phyloP scores from a whole-genome alignment of 53 echinoderm and acorn worm genomes.

The Patiria pectinifera region DNA sequence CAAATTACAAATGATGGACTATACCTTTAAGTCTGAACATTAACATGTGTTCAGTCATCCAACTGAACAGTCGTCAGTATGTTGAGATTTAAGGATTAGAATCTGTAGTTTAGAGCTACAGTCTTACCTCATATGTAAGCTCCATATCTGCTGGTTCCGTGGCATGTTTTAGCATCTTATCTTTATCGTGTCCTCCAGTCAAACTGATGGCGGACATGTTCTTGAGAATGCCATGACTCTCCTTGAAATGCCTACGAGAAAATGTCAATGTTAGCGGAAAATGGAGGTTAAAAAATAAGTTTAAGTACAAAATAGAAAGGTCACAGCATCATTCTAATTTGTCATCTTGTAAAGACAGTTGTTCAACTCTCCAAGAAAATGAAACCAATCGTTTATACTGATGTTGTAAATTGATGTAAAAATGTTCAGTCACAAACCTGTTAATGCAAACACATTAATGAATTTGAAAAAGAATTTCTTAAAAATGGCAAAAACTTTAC shows the following conservation, averaged over 20 bases:
- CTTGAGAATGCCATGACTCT: constrained; percentile 64
- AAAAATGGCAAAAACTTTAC: background rate
- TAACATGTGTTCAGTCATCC: no score
- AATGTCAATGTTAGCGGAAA: background rate
- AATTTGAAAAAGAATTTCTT: background rate
- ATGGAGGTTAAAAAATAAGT: background rate
- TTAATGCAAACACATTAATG: background rate
- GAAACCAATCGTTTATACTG: background rate
- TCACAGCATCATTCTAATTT: background rate
- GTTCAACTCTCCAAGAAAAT: background rate
- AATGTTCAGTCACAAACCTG: background rate
- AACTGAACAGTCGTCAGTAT: no score
- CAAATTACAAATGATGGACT: no score
- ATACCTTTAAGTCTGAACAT: no score
- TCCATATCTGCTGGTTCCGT: constrained; percentile 57
- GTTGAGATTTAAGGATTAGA: no score
- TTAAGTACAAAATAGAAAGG: background rate
- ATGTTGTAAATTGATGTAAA: background rate
- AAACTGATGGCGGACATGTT: constrained; percentile 73
- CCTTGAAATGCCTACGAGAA: constrained; percentile 32
- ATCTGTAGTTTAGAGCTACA: background rate
- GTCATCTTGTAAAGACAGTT: background rate
- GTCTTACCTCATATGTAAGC: constrained; percentile 12
- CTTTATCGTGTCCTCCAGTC: constrained; percentile 48
- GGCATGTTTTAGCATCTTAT: constrained; percentile 41